A percentile compares a stretch with the other conserved stretches of the same genome.
Conservation (phyloP, 1,140 invertebrate genomes). For the Bacillus rossius region DNA sequence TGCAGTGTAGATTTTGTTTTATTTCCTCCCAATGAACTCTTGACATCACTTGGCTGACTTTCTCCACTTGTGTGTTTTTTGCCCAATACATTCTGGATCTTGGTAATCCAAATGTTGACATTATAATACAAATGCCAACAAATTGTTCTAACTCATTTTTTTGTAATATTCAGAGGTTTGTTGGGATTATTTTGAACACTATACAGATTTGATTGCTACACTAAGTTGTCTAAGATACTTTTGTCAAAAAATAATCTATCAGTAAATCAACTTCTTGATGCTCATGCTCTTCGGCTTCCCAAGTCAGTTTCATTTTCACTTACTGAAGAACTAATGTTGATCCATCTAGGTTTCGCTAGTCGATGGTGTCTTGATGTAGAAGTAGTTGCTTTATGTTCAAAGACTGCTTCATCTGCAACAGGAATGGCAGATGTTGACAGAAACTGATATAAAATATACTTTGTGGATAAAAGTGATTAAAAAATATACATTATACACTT, state of each 20-base stretch:
- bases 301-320: too few relatives aligned
- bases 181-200: background rate
- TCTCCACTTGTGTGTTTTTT: conserved; percentile 15
- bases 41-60: conserved; percentile 23
- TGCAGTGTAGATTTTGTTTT: conserved; percentile 21
- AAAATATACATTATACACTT: too few relatives aligned
- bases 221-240: conserved; percentile 16
- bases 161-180: background rate
- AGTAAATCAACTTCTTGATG: too few relatives aligned
- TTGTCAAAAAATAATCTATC: conserved; percentile 15
- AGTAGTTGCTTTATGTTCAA: too few relatives aligned
- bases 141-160: background rate
- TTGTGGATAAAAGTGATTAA: too few relatives aligned
- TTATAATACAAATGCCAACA: background rate
- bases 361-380: too few relatives aligned
- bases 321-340: too few relatives aligned
- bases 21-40: conserved; percentile 22
- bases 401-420: too few relatives aligned
- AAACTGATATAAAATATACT: too few relatives aligned
- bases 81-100: conserved; percentile 30
- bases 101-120: background rate
- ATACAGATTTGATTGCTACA: conserved; percentile 19
- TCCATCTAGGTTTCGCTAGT: too few relatives aligned
- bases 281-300: too few relatives aligned
- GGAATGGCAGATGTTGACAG: too few relatives aligned